Evolutionary conservation across 2,888 invertebrate species (phyloP), one percentile per base, ranked within the genome.

Genomic region (Chorisops tibialis): DNA sequence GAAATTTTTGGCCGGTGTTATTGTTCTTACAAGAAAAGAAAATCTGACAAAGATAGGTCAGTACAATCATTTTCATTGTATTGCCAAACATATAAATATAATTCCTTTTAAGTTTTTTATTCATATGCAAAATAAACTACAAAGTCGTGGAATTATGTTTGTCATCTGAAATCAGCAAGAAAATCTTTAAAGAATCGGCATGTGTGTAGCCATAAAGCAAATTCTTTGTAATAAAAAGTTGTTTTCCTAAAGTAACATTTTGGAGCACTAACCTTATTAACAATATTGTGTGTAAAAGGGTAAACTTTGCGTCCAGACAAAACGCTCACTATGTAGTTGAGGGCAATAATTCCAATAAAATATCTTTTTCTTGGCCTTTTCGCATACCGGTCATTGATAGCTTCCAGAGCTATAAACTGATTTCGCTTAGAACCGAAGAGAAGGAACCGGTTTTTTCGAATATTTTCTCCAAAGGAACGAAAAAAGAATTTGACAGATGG

Each of bases 231-330:
- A 30, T 30, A 30, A 7, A 30, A 30, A 30, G 30, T 30, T 30
- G 30, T 30, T 30, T 41, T 41, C n/a, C 14, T 7, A n/a, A 16
- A 2, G 41, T n/a, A n/a, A n/a, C n/a, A n/a, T n/a, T 41, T 41
- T 41, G n/a, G 49, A 50, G 49, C 49, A 50, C 30, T 50, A 50
- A 50, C 49, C 49, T 16, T 50, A 35, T 50, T 30, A 50, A 9
- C 30, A 5, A 30, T 30, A 14, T 35, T 50, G 16, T 14, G 16
- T 9, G 30, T 14, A 16, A 50, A 16, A 30, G 49, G 14, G 49
- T 19, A 35, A 18, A 7, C 14, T 5, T 14, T 11, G 5, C 7
- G 18, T 45, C 45, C 18, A 45, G 45, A 45, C 45, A 50, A 50
- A n/a, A 50, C n/a, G 16, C 16, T 4, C 30, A n/a, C 30, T 7